phyloP scores from a whole-genome alignment of 2,797 vertebrate genomes.

The Novumbra hubbsi region DNA sequence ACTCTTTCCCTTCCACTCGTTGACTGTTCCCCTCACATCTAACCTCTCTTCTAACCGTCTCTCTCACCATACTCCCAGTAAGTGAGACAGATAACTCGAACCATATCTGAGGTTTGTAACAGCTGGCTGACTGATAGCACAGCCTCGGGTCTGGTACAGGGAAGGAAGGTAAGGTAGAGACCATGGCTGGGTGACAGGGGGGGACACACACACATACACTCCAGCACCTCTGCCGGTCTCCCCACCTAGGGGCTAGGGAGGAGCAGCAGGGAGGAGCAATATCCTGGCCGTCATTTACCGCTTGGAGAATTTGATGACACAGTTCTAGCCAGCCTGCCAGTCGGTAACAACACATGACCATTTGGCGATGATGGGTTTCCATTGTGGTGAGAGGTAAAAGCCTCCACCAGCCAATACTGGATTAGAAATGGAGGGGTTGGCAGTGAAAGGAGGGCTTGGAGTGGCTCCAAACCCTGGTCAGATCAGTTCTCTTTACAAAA shows the following conservation, averaged over 20 bases:
- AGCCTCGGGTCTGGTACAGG: background rate
- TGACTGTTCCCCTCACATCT: no score
- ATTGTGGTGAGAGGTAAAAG: constrained; percentile 15
- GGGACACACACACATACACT: background rate
- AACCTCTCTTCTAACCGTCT: no score
- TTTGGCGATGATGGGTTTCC: constrained; percentile 22
- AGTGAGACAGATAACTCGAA: constrained; percentile 4
- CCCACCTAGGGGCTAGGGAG: background rate
- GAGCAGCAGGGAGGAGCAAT: background rate
- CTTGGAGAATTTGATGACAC: constrained; percentile 22
- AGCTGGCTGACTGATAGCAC: background rate
- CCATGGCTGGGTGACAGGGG: background rate
- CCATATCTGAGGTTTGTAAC: background rate
- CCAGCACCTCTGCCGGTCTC: background rate
- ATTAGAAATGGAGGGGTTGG: constrained; percentile 60
- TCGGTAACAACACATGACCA: constrained; percentile 15
- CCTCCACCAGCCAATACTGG: constrained; percentile 33
- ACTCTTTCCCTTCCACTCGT: background rate
- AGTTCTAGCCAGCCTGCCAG: constrained; percentile 2
- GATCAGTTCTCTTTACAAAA: constrained; percentile 39
- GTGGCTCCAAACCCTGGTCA: constrained; percentile 48
- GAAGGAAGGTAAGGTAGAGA: background rate
- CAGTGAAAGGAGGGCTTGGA: constrained; percentile 51
- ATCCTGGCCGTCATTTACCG: constrained; percentile 13
- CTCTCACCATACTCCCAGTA: background rate